Conservation (phyloP, 2,888 invertebrate genomes). For the Mimumesa dahlbomi region DNA sequence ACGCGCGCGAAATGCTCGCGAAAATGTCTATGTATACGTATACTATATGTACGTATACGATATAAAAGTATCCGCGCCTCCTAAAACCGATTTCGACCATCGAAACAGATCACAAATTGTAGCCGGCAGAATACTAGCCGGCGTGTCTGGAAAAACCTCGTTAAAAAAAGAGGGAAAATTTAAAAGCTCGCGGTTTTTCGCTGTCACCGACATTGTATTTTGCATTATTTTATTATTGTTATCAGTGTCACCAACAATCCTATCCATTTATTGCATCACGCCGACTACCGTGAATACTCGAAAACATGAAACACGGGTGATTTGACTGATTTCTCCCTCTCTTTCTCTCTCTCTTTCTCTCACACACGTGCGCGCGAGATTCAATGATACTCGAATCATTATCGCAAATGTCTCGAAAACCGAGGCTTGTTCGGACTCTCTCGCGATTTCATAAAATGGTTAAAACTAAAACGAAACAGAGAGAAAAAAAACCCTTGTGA, state of each 20-base stretch:
- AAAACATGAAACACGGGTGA: background rate
- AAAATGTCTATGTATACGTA: no score
- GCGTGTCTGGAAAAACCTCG: constrained; percentile 1
- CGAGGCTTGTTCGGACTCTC: no score
- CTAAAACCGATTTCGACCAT: background rate
- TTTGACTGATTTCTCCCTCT: constrained; percentile 16
- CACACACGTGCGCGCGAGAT: background rate
- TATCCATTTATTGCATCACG: constrained; percentile 15
- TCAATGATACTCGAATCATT: constrained; percentile 3
- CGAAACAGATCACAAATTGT: constrained; percentile 11
- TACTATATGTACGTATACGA: no score
- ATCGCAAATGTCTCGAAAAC: no score
- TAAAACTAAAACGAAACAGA: no score
- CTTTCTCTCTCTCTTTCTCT: no score
- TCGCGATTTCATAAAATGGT: no score
- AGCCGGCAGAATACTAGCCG: background rate
- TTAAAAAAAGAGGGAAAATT: constrained; percentile 3
- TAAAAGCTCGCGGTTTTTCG: constrained; percentile 15
- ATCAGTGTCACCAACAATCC: constrained; percentile 28
- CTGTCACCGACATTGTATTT: constrained; percentile 4
- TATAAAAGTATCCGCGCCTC: no score
- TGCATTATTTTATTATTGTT: constrained; percentile 40
- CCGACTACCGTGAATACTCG: background rate
- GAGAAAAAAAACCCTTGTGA: no score
- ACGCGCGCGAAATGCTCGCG: no score